Percentiles rank a stretch among this genome's conserved stretches.
phyloP scores from a whole-genome alignment of 2,888 invertebrate genomes.

The Eulithis testata region DNA sequence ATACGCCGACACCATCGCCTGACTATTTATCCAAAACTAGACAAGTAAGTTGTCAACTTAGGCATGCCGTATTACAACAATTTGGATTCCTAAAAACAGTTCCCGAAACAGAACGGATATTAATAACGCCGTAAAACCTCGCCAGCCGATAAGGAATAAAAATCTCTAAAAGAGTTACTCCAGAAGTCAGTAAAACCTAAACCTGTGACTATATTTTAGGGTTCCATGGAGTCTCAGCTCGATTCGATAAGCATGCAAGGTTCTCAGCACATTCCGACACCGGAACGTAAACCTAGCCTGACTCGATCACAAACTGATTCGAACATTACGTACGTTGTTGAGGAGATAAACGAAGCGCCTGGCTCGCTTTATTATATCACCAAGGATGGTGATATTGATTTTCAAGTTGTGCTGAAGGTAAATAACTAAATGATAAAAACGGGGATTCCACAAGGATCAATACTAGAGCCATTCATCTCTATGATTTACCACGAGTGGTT shows the following conservation, averaged over 20 bases:
- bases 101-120: no score
- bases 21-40: conserved; percentile 90
- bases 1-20: conserved; percentile 96
- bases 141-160: no score
- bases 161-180: no score
- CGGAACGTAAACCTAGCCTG: conserved; percentile 89
- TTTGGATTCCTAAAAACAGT: no score
- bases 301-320: conserved; percentile 96
- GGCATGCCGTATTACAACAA: no score
- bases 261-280: conserved; percentile 82
- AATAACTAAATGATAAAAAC: not conserved
- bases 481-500: no score
- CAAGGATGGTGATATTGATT: conserved; percentile 96
- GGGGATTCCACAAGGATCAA: no score
- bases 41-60: conserved; percentile 67
- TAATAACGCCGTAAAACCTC: no score
- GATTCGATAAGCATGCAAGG: conserved; percentile 89
- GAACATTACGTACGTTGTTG: conserved; percentile 94
- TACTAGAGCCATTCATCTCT: no score
- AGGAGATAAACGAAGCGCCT: conserved; percentile 94
- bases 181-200: not conserved
- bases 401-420: conserved; percentile 94
- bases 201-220: conserved; percentile 73
- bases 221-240: conserved; percentile 93
- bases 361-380: conserved; percentile 97